Base-by-base conservation (phyloP, 1,140 invertebrate species). In the Harpegnathos saltator region DNA sequence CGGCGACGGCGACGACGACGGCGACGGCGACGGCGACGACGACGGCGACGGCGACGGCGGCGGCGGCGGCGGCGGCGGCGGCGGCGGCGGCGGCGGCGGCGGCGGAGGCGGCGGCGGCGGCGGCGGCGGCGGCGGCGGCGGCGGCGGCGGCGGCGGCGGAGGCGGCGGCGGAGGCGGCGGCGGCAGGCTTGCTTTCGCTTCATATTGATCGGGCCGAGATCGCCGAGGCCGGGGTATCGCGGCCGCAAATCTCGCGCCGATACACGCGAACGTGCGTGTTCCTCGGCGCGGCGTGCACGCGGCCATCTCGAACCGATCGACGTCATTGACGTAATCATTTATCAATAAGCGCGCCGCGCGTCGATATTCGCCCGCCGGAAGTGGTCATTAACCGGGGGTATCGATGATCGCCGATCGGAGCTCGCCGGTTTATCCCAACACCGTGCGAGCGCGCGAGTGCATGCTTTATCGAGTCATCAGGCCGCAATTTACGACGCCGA, bases 271-370 rank as follows among this genome's bases (percentile, higher is more conserved):
- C 48, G 52, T 63, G 63, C 75, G 75, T 71, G 61, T 72, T 63
- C 75, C 71, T 75, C 44, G 59, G 73, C 59, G 26, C 44, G 59
- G 59, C 59, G 26, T 63, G 69, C 75, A 29, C 61, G 19, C 44
- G 65, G 52, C 75, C 75, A 58, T 65, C 74, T 61, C 19, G 59
- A 17, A 77, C 5, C 26, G n/a, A 26, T 24, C 26, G 73, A 77
- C 61, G 62, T 77, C 75, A 58, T 33, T 58, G 26, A 71, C 38
- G 75, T 71, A 58, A 71, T 80, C 75, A 71, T 80, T 80, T 80
- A 80, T 80, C 75, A 80, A 80, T 80, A 65, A 71, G 52, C 65
- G 52, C 75, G 26, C 56, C 54, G 69, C 33, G 52, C 69, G 58
- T 38, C 44, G 59, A 75, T 75, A 54, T 33, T 65, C n/a, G n/a